Base-by-base conservation (phyloP, 2,888 invertebrate genomes). In the Ryuthela nishihirai region DNA sequence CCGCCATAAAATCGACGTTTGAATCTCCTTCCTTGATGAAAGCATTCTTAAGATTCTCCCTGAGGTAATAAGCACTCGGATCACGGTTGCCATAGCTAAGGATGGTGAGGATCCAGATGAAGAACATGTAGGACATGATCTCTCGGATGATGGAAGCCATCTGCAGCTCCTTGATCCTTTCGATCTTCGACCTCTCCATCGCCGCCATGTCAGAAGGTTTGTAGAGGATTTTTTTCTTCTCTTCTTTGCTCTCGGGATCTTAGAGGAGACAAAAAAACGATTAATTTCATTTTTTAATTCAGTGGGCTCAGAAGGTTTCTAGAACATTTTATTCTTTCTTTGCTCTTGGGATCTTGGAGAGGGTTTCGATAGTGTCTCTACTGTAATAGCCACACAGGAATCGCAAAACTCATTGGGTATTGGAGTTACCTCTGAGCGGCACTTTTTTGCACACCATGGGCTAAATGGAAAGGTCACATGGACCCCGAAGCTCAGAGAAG, bases 101-200 rank as follows among this genome's bases (percentile, higher is more conserved):
- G 15, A 76, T 70, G 45, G 76, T 69, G n/a, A 78, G 69, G 17
- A 78, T 70, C 72, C 73, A 74, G 15, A 78, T 67, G 70, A 77
- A 78, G 62, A 77, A 67, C 10, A 71, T 63, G 67, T 77, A 78
- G 50, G 74, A 71, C 25, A 73, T 53, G 10, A 78, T 75, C 66
- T 78, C 78, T 44, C 74, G 65, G 12, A 78, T 54, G 25, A 77
- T 71, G 9, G 69, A 69, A 68, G 73, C 75, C 76, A 77, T 78
- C 65, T 75, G 71, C 12, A 77, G 68, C 65, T 78, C 77, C 50
- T 76, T 76, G 59, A 74, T 47, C 10, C 78, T 67, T 32, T 70
- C 66, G 36, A 70, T 64, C 43, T 75, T 67, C 2, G 73, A 72
- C 45, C 69, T 67, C 58, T 74, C 72, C 48, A 77, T 67, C 3